Evolutionary conservation across 2,888 invertebrate genomes (phyloP).

Genomic region (Dioctria rufipes): DNA sequence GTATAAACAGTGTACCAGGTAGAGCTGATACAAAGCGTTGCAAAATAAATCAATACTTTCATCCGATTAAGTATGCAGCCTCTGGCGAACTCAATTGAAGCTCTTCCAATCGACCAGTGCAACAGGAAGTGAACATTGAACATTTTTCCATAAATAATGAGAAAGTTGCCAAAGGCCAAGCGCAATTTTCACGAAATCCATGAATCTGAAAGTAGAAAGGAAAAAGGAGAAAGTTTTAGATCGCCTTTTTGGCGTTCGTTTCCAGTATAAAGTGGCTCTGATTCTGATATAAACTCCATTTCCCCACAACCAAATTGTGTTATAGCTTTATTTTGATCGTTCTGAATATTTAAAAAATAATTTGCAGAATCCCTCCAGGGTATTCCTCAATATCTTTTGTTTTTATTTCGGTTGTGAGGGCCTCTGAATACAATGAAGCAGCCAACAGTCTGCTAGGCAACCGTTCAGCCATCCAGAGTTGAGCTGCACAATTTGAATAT

Average conservation of each 20-base stretch:
- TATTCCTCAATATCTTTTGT: conserved; percentile 17
- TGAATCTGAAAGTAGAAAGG: conserved; percentile 13
- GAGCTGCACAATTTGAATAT: conserved; percentile 6
- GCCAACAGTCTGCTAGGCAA: neutral
- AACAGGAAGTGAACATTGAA: conserved; percentile 55
- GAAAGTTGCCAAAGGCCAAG: conserved; percentile 52
- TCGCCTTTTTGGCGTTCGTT: neutral
- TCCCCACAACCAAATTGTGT: conserved; percentile 56
- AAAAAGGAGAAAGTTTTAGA: neutral
- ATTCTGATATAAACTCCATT: conserved; percentile 17
- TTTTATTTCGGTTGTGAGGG: conserved; percentile 11
- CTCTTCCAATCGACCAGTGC: conserved; percentile 51
- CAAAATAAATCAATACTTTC: conserved; percentile 7
- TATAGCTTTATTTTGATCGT: conserved; percentile 62
- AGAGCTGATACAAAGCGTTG: neutral
- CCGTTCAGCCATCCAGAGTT: too few species aligned
- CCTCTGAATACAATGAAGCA: neutral
- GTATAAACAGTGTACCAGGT: neutral
- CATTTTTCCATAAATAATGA: conserved; percentile 56
- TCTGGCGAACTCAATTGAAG: neutral
- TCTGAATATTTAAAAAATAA: conserved; percentile 63
- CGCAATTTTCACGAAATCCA: conserved; percentile 24
- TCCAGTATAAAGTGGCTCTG: neutral
- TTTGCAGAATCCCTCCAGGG: conserved; percentile 61
- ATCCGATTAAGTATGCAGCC: conserved; percentile 6